phyloP scores from a whole-genome alignment of 2,113 vertebrate genomes.

The Lepisosteus osseus region DNA sequence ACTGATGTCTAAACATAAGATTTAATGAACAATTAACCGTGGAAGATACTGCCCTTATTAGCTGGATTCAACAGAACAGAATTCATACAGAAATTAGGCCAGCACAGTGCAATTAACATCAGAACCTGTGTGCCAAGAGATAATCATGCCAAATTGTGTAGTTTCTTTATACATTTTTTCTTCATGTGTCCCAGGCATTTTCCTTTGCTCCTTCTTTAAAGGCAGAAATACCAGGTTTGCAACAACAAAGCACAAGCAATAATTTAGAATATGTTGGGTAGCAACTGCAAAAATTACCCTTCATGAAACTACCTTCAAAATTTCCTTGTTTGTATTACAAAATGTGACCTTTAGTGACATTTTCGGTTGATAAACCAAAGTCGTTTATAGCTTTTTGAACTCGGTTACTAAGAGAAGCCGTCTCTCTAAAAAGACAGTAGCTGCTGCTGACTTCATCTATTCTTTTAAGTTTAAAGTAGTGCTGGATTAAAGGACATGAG shows the following conservation, averaged over 20 bases:
- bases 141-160: not conserved
- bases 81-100: constrained; percentile 6
- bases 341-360: constrained; percentile 10
- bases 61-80: constrained; percentile 8
- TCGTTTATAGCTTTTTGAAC: constrained; percentile 3
- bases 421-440: not conserved
- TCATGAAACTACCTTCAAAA: not conserved
- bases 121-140: constrained; percentile 8
- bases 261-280: no score
- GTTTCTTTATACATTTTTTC: not conserved
- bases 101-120: constrained; percentile 13
- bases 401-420: constrained; percentile 6
- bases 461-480: constrained; percentile 12
- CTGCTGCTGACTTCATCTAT: not conserved
- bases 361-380: not conserved
- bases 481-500: constrained; percentile 14
- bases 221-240: not conserved
- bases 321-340: not conserved
- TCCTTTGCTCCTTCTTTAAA: constrained; percentile 11
- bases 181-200: not conserved
- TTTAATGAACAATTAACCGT: constrained; percentile 4
- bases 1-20: not conserved
- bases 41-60: constrained; percentile 9
- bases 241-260: no score
- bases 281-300: not conserved